A percentile compares a stretch with the other conserved stretches of the same genome.
Conservation (phyloP, 2,113 vertebrate species). For the Ciconia stormi region DNA sequence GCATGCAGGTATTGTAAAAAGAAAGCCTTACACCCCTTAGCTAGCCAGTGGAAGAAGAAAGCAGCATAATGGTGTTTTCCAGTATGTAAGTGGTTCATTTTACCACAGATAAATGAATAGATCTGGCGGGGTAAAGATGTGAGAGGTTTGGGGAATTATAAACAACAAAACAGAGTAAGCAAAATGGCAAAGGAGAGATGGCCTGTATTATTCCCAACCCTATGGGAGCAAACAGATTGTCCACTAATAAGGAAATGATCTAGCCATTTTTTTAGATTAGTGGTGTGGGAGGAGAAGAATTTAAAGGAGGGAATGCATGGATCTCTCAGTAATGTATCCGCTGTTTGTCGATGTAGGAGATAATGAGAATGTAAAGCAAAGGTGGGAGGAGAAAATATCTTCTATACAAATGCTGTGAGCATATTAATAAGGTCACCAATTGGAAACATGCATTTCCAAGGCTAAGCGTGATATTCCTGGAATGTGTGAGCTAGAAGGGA, state of each 20-base stretch:
- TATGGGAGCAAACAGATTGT: constrained; percentile 63
- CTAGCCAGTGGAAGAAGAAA: background rate
- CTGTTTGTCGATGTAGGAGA: constrained; percentile 21
- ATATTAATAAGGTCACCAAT: constrained; percentile 59
- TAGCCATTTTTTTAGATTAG: constrained; percentile 57
- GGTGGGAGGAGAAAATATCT: constrained; percentile 60
- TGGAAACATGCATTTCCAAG: constrained; percentile 42
- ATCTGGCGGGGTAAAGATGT: background rate
- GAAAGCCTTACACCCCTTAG: background rate
- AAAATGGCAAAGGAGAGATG: constrained; percentile 23
- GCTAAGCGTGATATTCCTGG: constrained; percentile 16
- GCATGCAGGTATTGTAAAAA: background rate
- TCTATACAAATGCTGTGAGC: constrained; percentile 42
- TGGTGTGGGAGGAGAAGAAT: constrained; percentile 54
- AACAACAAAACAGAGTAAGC: background rate
- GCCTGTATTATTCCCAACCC: constrained; percentile 11
- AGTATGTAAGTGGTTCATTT: background rate
- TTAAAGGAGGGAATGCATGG: constrained; percentile 55
- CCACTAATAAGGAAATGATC: constrained; percentile 64
- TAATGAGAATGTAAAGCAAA: constrained; percentile 68
- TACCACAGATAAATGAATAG: constrained; percentile 1
- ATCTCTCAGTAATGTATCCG: constrained; percentile 24
- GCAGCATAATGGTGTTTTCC: constrained; percentile 9
- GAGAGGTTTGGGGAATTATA: background rate
- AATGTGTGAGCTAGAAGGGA: background rate